Evolutionary conservation across 2,113 vertebrate species (phyloP), one percentile per base, ranked within the genome.

Genomic region (Stigmatopora nigra): DNA sequence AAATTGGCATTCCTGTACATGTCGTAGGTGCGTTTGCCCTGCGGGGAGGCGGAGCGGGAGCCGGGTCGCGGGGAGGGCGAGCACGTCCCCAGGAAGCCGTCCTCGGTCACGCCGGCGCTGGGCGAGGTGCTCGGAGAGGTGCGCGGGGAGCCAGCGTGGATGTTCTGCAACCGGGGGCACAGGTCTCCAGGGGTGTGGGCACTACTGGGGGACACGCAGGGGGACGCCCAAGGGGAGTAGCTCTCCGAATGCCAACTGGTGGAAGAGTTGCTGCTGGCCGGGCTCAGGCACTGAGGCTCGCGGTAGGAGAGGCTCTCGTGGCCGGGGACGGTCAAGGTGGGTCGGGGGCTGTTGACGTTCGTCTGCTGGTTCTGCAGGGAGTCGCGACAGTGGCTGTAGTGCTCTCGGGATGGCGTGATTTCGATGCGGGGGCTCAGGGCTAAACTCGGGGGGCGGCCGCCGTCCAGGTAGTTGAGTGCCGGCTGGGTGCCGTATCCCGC

Each of bases 231-330:
- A 83, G 97, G 97, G 79, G 97, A 96, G 73, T 86, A 89, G 61
- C 84, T 95, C 91, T 99, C 97, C 45, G 97, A 99, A 88, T 98
- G 92, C 93, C 97, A 99, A 91, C 95, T 98, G 92, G 96, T 91
- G 87, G 97, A 99, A 69, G 97, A 99, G 85, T 94, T 96, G 85
- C 96, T 98, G 89, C 95, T 98, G 87, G 94, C 95, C 1, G 97
- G 97, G 85, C 97, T 99, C 90, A 98, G 87, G 92, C 96, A 99
- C 92, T 92, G 92, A 60, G 96, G 93, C 86, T 98, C 96, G 67
- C 97, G 92, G 88, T 97, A 98, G 84, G 88, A 84, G 0, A 85
- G 78, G 78, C 65, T 86, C 20, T 98, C 95, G 80, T 93, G 93
- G 80, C 95, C 95, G 0, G 96, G 96, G 75, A 99, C 96, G 0